These are phyloP conservation scores for Rhopalosiphum padi DNA, from an alignment of 1,140 invertebrate genomes.

Conservation along the genomic window DNA sequence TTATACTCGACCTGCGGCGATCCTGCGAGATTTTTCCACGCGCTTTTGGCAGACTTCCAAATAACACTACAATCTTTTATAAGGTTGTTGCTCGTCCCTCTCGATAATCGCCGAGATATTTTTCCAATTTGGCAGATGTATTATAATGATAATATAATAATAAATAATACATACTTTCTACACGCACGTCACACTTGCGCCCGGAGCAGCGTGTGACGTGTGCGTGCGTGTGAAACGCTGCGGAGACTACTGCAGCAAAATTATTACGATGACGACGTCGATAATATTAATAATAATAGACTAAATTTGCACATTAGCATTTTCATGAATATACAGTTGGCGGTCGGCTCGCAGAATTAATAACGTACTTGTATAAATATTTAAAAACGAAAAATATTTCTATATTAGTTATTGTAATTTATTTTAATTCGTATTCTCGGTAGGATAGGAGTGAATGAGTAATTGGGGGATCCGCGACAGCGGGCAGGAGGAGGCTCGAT, in stretches of 20 bases:
- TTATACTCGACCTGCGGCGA: neutral
- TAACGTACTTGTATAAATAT: conserved; percentile 18
- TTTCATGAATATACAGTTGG: neutral
- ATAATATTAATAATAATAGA: neutral
- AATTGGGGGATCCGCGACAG: too few species aligned
- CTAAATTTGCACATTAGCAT: neutral
- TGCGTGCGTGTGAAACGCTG: neutral
- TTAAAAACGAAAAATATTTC: conserved; percentile 38
- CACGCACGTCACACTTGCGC: neutral
- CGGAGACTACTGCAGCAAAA: neutral
- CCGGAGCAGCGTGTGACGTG: neutral
- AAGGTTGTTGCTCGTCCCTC: neutral
- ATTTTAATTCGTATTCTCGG: conserved; percentile 38
- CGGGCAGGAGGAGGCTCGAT: neutral
- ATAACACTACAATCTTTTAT: neutral
- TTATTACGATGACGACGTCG: neutral
- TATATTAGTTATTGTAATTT: conserved; percentile 49
- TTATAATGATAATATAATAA: neutral
- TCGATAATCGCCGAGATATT: neutral
- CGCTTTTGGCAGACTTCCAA: neutral
- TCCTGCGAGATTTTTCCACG: neutral
- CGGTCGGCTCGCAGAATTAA: neutral
- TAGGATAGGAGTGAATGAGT: too few species aligned
- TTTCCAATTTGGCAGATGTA: neutral
- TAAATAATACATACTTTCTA: conserved; percentile 7